Conservation (phyloP, 2,797 vertebrate species). For the Phyllotis vaccarum region DNA sequence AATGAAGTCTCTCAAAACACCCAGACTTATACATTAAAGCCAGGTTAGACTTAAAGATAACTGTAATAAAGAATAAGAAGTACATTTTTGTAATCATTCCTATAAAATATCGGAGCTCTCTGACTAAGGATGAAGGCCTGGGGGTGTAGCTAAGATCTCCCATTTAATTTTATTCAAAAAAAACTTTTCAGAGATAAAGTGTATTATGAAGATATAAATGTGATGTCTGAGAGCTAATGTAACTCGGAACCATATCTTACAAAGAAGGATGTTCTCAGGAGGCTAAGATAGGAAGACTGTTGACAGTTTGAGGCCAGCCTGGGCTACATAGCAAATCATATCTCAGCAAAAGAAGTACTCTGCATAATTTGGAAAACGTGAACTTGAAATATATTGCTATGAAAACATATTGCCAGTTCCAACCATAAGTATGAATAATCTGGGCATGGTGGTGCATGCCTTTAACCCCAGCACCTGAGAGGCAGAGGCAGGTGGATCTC, state of each 20-base stretch:
- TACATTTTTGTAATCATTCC: background rate
- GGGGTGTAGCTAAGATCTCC: background rate
- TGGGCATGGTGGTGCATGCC: background rate
- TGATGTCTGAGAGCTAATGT: background rate
- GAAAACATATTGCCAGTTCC: background rate
- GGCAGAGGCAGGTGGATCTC: background rate
- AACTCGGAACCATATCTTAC: background rate
- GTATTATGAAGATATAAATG: background rate
- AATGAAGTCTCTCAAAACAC: background rate
- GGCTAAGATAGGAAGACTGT: no score
- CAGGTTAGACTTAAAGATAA: background rate
- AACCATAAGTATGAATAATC: background rate
- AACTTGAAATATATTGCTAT: background rate
- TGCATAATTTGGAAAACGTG: slow-evolving; percentile 13
- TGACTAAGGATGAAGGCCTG: background rate
- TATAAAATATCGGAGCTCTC: background rate
- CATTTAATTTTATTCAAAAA: background rate
- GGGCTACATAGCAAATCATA: background rate
- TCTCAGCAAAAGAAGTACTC: slow-evolving; percentile 10
- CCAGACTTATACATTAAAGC: background rate
- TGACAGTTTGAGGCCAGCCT: no score
- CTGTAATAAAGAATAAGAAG: background rate
- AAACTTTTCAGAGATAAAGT: background rate
- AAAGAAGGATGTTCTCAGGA: background rate
- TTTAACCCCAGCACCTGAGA: background rate